Percentiles rank a stretch among this genome's conserved stretches.
These are phyloP conservation scores for Pimpla rufipes DNA, from an alignment of 2,888 invertebrate species.

Conservation along the genomic window DNA sequence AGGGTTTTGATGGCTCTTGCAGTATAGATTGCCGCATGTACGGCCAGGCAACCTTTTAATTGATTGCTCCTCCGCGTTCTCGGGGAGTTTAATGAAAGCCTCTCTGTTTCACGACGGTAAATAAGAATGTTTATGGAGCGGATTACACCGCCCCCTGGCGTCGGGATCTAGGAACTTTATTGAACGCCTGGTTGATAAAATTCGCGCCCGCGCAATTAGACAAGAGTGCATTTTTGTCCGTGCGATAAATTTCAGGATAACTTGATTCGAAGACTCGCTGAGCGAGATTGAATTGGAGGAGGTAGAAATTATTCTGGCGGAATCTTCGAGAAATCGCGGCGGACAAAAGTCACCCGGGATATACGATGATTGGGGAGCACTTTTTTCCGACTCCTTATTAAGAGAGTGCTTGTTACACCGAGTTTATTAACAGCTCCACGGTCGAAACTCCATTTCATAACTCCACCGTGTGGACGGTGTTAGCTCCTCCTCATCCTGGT, in stretches of 20 bases:
- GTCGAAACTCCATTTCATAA: neutral
- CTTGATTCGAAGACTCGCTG: neutral
- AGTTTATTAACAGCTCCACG: conserved; percentile 3
- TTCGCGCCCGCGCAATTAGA: neutral
- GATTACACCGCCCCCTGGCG: neutral
- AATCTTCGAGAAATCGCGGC: neutral
- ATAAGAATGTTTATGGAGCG: neutral
- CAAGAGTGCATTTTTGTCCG: neutral
- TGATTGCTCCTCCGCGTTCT: neutral
- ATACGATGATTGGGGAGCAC: neutral
- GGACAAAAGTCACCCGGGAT: neutral
- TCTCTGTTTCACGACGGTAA: neutral
- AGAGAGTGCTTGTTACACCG: neutral
- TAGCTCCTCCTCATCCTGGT: neutral
- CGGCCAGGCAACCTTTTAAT: neutral
- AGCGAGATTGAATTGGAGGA: neutral
- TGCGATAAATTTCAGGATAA: neutral
- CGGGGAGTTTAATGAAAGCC: neutral
- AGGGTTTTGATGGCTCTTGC: conserved; percentile 17
- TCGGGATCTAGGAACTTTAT: neutral
- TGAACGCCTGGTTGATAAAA: neutral
- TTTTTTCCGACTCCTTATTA: neutral
- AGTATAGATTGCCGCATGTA: neutral
- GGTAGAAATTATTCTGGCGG: neutral
- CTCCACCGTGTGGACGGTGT: too few species aligned